Conservation (phyloP, 2,113 vertebrate species). For the Serilophus lunatus region DNA sequence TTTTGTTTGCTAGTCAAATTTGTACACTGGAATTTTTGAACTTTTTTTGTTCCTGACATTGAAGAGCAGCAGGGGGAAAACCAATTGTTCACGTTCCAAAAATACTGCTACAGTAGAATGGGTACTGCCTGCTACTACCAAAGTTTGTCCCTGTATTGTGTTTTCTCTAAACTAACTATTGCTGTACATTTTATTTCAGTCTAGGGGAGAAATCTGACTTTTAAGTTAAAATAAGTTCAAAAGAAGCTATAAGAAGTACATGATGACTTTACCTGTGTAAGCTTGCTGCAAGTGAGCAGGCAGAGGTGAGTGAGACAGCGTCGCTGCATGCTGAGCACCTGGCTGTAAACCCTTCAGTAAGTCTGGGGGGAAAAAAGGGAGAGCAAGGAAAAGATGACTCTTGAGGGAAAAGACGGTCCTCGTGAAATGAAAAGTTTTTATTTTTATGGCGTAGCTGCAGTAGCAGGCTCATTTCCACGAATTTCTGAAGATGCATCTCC, state of each 20-base stretch:
- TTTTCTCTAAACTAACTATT: not conserved
- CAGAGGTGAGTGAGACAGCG: constrained; percentile 84
- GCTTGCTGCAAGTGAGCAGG: constrained; percentile 94
- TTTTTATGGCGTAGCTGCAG: not conserved
- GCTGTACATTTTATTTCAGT: not conserved
- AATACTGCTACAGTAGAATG: not conserved
- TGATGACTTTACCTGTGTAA: constrained; percentile 84
- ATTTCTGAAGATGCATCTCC: not conserved
- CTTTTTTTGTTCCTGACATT: not conserved
- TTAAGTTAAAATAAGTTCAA: not conserved
- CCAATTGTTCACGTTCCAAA: not conserved
- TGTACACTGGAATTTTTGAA: not conserved
- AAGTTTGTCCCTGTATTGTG: not conserved
- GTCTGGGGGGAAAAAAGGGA: constrained; percentile 69
- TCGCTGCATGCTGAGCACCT: constrained; percentile 83
- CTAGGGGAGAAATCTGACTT: not conserved
- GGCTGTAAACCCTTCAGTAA: constrained; percentile 98
- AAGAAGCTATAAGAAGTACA: not conserved
- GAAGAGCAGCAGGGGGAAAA: not conserved
- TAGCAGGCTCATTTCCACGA: not conserved
- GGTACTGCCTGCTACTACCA: not conserved
- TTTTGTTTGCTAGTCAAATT: not conserved
- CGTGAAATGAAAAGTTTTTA: not conserved
- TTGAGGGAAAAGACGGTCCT: not conserved
- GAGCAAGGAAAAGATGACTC: not conserved